Evolutionary conservation across 1,140 invertebrate species (phyloP).

Genomic region (Hyles euphorbiae): DNA sequence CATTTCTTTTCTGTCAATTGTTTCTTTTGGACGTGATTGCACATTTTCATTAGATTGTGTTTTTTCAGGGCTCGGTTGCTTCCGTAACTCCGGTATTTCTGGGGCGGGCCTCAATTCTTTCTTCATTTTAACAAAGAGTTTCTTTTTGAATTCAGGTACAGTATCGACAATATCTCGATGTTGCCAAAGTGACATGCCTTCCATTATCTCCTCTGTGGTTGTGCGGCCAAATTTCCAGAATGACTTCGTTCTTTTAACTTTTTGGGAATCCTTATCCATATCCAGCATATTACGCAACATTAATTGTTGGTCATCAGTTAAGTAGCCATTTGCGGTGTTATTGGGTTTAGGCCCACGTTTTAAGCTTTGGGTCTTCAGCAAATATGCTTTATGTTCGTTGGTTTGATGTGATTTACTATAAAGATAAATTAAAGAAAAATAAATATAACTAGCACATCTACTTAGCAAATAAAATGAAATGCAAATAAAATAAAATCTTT

Average conservation of each 20-base stretch:
- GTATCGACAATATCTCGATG: constrained; percentile 88
- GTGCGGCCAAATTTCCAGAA: constrained; percentile 89
- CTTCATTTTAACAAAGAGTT: constrained; percentile 69
- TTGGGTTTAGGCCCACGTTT: constrained; percentile 66
- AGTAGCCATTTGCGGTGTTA: constrained; percentile 74
- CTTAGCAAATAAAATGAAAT: constrained; percentile 33
- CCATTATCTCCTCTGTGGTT: constrained; percentile 82
- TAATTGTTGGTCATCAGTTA: constrained; percentile 74
- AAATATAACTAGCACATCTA: constrained; percentile 49
- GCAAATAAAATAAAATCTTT: constrained; percentile 19
- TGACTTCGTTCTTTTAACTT: constrained; percentile 88
- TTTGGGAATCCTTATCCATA: constrained; percentile 69
- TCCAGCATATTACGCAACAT: constrained; percentile 71
- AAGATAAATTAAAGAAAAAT: constrained; percentile 53
- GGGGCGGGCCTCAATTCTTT: constrained; percentile 59
- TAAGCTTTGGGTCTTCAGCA: constrained; percentile 66
- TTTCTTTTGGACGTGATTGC: constrained; percentile 62
- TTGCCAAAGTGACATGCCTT: constrained; percentile 90
- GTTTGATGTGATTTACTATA: constrained; percentile 70
- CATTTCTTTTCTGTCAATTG: constrained; percentile 68
- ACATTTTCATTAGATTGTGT: constrained; percentile 45
- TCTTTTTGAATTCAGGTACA: constrained; percentile 72
- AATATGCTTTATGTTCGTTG: constrained; percentile 78
- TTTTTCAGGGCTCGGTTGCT: constrained; percentile 63
- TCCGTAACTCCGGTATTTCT: constrained; percentile 51